Evolutionary conservation across 2,888 invertebrate species (phyloP).

Genomic region (Caenorhabditis sp.): DNA sequence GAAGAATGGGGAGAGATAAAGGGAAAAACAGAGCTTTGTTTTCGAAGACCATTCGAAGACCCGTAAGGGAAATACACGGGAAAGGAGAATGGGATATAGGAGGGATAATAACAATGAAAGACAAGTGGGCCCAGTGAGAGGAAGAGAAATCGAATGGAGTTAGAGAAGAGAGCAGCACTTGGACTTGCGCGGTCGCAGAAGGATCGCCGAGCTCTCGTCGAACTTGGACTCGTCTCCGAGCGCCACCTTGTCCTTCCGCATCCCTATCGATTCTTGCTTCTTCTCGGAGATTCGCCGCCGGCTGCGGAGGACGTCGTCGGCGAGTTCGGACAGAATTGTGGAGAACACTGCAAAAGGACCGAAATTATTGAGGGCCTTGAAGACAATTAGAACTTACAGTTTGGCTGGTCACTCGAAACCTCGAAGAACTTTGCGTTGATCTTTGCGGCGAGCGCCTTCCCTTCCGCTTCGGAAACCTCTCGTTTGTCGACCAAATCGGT

Average conservation of each 20-base stretch:
- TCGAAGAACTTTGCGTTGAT: constrained; percentile 71
- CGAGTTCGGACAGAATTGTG: constrained; percentile 36
- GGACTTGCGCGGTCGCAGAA: constrained; percentile 32
- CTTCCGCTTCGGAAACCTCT: constrained; percentile 68
- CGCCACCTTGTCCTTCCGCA: constrained; percentile 15
- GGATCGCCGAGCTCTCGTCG: constrained; percentile 14
- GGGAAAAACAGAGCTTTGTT: not conserved
- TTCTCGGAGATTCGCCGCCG: constrained; percentile 14
- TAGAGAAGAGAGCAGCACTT: constrained; percentile 51
- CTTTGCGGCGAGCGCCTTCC: constrained; percentile 64
- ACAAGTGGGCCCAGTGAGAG: not conserved
- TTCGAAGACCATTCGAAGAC: too few relatives aligned
- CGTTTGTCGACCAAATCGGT: constrained; percentile 62
- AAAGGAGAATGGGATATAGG: too few relatives aligned
- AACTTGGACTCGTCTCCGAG: constrained; percentile 23
- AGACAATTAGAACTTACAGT: constrained; percentile 27
- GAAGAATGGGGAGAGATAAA: constrained; percentile 11
- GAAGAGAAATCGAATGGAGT: too few relatives aligned
- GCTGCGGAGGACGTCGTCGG: constrained; percentile 38
- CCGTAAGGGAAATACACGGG: too few relatives aligned
- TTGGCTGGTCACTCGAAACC: constrained; percentile 53
- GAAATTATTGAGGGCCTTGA: not conserved
- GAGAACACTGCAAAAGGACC: constrained; percentile 42
- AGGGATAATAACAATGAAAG: constrained; percentile 15
- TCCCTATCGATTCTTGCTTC: not conserved